Conservation (phyloP, 1,140 invertebrate genomes). For the Calephelis virginiensis region DNA sequence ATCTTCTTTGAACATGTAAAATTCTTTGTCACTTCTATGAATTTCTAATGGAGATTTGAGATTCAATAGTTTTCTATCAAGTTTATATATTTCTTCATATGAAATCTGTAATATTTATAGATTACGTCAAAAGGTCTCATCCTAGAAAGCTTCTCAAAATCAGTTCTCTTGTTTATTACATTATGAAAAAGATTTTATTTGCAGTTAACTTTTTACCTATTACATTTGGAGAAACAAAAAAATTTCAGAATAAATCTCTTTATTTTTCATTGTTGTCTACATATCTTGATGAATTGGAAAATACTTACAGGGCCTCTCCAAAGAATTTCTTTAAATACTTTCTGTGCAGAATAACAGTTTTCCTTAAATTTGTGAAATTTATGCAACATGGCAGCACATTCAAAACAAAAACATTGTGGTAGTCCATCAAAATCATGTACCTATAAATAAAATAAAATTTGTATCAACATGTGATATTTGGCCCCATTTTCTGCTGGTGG, state of each 20-base stretch:
- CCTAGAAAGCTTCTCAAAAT: not conserved
- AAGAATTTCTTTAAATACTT: constrained; percentile 45
- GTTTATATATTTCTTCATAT: constrained; percentile 47
- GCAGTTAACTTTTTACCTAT: no score
- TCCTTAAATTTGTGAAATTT: constrained; percentile 68
- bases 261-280: no score
- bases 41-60: constrained; percentile 39
- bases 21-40: not conserved
- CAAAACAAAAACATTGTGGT: constrained; percentile 59
- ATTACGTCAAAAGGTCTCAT: not conserved
- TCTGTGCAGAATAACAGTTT: constrained; percentile 53
- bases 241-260: no score
- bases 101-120: constrained; percentile 18
- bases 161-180: not conserved
- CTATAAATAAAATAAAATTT: constrained; percentile 35
- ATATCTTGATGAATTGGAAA: not conserved
- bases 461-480: no score
- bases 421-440: constrained; percentile 43
- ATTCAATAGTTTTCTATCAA: constrained; percentile 36
- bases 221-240: no score
- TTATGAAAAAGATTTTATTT: no score
- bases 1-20: constrained; percentile 23
- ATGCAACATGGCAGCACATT: constrained; percentile 56
- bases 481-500: no score
- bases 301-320: constrained; percentile 51